Evolutionary conservation across 1,140 invertebrate species (phyloP).

Genomic region (Lepidurus couesii): DNA sequence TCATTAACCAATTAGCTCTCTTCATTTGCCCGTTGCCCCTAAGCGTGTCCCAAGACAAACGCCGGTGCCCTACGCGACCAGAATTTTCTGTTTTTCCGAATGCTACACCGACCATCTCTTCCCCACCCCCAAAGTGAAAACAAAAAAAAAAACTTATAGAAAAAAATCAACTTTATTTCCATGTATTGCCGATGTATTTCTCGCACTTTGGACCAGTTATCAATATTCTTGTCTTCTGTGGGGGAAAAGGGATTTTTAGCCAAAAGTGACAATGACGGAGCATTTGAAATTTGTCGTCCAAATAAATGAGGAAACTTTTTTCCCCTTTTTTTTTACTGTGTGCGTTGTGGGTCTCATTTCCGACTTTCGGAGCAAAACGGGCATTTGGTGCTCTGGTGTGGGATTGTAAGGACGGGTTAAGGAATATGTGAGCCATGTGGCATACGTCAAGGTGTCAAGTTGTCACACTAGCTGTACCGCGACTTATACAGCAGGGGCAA

Average conservation of each 20-base stretch:
- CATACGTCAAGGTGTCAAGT: not conserved
- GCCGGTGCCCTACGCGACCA: not conserved
- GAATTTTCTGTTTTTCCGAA: not conserved
- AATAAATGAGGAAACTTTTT: not conserved
- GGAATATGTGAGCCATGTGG: conserved; percentile 4
- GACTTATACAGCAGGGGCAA: not conserved
- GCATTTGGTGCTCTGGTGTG: not conserved
- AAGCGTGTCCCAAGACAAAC: conserved; percentile 3
- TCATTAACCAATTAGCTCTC: conserved; percentile 10
- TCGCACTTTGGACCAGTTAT: not conserved
- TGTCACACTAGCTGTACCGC: conserved; percentile 17
- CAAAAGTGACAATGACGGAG: not conserved
- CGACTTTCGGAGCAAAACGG: not conserved
- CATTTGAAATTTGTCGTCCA: not conserved
- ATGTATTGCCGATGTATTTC: not conserved
- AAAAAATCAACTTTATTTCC: not conserved
- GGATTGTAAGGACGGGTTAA: not conserved
- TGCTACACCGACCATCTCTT: not conserved
- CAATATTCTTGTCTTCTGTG: not conserved
- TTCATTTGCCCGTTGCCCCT: conserved; percentile 3
- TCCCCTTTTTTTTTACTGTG: not conserved
- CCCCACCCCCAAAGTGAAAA: not conserved
- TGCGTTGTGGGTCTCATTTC: not conserved
- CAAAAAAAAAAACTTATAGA: not conserved
- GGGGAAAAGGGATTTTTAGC: not conserved